phyloP scores from a whole-genome alignment of 2,797 vertebrate species.

The Sebastes matsubarae region DNA sequence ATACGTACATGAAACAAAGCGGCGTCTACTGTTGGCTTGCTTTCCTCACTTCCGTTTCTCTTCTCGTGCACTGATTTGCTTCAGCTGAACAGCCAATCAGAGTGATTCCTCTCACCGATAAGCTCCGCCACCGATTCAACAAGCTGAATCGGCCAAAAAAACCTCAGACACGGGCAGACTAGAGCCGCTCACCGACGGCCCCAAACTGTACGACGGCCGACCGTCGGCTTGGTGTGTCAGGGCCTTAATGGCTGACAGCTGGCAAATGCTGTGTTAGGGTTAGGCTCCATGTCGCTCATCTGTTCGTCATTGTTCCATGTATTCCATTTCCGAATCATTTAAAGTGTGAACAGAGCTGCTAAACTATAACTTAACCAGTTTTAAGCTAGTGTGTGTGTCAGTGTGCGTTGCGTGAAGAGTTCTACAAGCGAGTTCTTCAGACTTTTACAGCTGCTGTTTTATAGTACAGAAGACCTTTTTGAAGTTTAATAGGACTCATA shows the following conservation, averaged over 20 bases:
- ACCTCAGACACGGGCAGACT: too few relatives aligned
- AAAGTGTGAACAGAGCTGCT: slow-evolving; percentile 57
- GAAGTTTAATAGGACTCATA: slow-evolving; percentile 58
- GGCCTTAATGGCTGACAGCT: slow-evolving; percentile 9
- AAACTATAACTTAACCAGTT: slow-evolving; percentile 53
- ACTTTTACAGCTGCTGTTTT: slow-evolving; percentile 59
- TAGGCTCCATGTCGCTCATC: not conserved
- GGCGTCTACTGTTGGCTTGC: too few relatives aligned
- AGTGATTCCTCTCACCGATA: too few relatives aligned
- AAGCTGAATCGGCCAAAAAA: too few relatives aligned
- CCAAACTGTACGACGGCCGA: too few relatives aligned
- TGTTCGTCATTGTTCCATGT: not conserved
- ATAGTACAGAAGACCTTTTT: slow-evolving; percentile 43
- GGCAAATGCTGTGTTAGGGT: slow-evolving; percentile 1
- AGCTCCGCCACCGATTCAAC: too few relatives aligned
- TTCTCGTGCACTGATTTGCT: too few relatives aligned
- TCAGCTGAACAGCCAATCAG: too few relatives aligned
- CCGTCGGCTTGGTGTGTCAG: too few relatives aligned
- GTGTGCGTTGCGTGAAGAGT: slow-evolving; percentile 5
- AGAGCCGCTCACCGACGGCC: too few relatives aligned
- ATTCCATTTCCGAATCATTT: not conserved
- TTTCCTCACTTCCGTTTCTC: too few relatives aligned
- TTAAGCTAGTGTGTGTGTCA: slow-evolving; percentile 56
- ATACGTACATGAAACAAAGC: too few relatives aligned
- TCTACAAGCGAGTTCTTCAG: slow-evolving; percentile 34